Evolutionary conservation across 2,888 invertebrate genomes (phyloP), one percentile per base, ranked within the genome.

Genomic region (Hetaerina titia): DNA sequence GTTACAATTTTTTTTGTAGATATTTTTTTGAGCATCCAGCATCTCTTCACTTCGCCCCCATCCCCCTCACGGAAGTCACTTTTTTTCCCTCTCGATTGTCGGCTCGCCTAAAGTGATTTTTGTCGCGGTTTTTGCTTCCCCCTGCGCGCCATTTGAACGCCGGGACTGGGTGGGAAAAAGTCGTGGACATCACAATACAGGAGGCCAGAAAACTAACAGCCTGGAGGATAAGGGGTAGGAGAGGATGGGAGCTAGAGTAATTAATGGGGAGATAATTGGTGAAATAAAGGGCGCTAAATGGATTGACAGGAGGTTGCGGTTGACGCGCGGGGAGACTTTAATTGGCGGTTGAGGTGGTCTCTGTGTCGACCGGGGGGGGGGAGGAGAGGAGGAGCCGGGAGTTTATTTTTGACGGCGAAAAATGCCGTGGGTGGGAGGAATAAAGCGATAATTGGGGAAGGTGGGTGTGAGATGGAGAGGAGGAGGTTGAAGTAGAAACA

Each of bases 221-320:
- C 13, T 13, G 25, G 81, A 31, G 13, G 81, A 22, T 31, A 45
- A 45, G 45, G 45, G 45, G 45, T 4, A 1, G 45, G 45, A 4
- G 45, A 4, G 45, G 45, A 45, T 45, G 45, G 45, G 45, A 45
- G 45, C 45, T 25, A 81, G 81, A 81, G 81, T 81, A 81, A 81
- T 81, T 81, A 81, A 81, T 81, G 81, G 81, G 81, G 81, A 81
- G 81, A 81, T 81, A 81, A 81, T 81, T 81, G 81, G 81, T 81
- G 81, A 81, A 81, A 81, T 81, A 81, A 81, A 81, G 31, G 81
- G 81, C 31, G 25, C 81, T 81, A 81, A 81, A 81, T 81, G 81
- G 81, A 81, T 81, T 81, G 81, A 31, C 81, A 81, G 81, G 81
- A 31, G 31, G 81, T 81, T 81, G 81, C 31, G 25, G 81, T 81